A percentile compares a stretch with the other conserved stretches of the same genome.
phyloP scores from a whole-genome alignment of 2,888 invertebrate genomes.

The Athetis lepigone region DNA sequence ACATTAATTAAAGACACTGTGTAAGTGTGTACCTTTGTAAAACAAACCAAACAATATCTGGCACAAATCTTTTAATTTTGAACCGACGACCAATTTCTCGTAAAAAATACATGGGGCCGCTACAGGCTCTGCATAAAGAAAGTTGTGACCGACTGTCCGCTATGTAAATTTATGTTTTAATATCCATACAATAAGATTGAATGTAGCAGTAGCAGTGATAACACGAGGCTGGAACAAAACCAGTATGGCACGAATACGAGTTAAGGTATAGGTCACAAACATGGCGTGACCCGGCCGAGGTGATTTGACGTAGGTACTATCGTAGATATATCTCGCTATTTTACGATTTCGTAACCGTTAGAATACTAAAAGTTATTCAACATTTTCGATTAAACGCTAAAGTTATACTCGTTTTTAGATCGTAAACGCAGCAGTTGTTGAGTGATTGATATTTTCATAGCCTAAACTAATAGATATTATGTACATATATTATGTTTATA shows the following conservation, averaged over 20 bases:
- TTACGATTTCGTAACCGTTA: slow-evolving; percentile 75
- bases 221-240: slow-evolving; percentile 74
- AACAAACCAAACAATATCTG: slow-evolving; percentile 7
- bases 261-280: slow-evolving; percentile 82
- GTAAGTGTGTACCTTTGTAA: neutral
- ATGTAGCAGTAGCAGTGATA: slow-evolving; percentile 60
- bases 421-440: slow-evolving; percentile 1
- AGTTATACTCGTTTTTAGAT: slow-evolving; percentile 4
- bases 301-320: slow-evolving; percentile 71
- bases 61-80: slow-evolving; percentile 49
- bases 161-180: slow-evolving; percentile 69
- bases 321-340: slow-evolving; percentile 70
- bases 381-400: slow-evolving; percentile 18
- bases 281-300: slow-evolving; percentile 79
- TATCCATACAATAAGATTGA: slow-evolving; percentile 67
- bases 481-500: too few species aligned
- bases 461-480: neutral
- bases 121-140: slow-evolving; percentile 74
- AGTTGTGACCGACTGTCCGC: slow-evolving; percentile 66
- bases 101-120: slow-evolving; percentile 68
- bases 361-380: slow-evolving; percentile 48
- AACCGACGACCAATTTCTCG: slow-evolving; percentile 66
- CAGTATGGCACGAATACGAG: slow-evolving; percentile 85
- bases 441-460: slow-evolving; percentile 1
- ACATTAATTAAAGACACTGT: neutral